Evolutionary conservation across 2,888 invertebrate genomes (phyloP).

Genomic region (Smittia aterrima): DNA sequence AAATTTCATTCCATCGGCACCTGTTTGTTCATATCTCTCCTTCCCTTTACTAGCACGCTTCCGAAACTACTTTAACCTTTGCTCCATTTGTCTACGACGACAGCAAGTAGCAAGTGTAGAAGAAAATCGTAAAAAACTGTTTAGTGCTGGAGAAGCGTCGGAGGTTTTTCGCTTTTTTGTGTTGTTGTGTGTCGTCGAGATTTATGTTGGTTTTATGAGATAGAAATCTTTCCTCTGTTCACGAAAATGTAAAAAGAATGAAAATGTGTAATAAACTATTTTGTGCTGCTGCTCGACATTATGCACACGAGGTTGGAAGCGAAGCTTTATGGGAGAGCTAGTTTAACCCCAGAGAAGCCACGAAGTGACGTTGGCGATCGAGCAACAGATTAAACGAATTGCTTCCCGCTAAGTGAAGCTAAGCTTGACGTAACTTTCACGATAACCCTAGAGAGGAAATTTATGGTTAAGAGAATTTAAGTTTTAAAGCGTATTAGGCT

Average conservation of each 20-base stretch:
- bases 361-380: too few species aligned
- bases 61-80: constrained; percentile 4
- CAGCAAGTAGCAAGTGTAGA: not conserved
- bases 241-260: not conserved
- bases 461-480: not conserved
- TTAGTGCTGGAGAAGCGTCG: not conserved
- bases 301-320: not conserved
- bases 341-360: not conserved
- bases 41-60: not conserved
- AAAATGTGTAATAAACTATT: constrained; percentile 22
- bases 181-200: constrained; percentile 11
- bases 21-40: not conserved
- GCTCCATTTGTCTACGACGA: constrained; percentile 12
- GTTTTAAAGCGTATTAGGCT: constrained; percentile 7
- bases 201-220: constrained; percentile 22
- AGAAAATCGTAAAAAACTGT: not conserved
- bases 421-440: not conserved
- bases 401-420: too few species aligned
- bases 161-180: not conserved
- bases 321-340: constrained; percentile 3
- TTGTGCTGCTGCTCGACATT: not conserved
- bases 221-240: not conserved
- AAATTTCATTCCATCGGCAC: constrained; percentile 11
- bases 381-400: not conserved
- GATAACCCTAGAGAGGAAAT: not conserved